Conservation (phyloP, 2,888 invertebrate species). For the Microctonus hyperodae region DNA sequence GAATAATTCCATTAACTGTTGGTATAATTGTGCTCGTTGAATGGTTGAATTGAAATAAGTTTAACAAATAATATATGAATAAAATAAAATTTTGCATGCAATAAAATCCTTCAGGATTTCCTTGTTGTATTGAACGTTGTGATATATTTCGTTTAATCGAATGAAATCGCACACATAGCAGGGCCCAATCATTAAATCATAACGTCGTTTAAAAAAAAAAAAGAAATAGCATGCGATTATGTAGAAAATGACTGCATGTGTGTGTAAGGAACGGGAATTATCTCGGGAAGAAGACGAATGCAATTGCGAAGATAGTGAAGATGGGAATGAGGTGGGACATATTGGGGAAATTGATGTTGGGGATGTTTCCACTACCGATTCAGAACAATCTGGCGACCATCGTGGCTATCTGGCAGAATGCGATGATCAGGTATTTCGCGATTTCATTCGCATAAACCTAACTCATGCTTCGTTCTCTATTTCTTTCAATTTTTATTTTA, state of each 20-base stretch:
- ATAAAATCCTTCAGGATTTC: neutral
- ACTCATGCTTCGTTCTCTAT: slow-evolving; percentile 19
- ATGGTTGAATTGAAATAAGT: neutral
- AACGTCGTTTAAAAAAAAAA: slow-evolving; percentile 6
- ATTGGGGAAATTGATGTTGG: slow-evolving; percentile 53
- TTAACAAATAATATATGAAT: neutral
- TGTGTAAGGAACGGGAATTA: slow-evolving; percentile 62
- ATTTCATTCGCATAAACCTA: slow-evolving; percentile 25
- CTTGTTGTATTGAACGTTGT: neutral
- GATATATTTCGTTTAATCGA: neutral
- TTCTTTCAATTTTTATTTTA: neutral
- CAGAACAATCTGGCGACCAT: slow-evolving; percentile 56
- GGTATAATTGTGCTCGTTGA: neutral
- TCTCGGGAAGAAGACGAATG: slow-evolving; percentile 63
- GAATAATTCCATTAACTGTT: neutral
- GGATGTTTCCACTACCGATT: slow-evolving; percentile 51
- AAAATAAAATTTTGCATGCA: neutral
- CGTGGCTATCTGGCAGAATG: slow-evolving; percentile 57
- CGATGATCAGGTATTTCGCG: slow-evolving; percentile 58
- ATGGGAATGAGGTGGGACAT: slow-evolving; percentile 38
- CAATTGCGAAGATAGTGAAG: slow-evolving; percentile 54
- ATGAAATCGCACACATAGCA: neutral
- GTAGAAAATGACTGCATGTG: slow-evolving; percentile 60
- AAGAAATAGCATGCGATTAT: slow-evolving; percentile 45
- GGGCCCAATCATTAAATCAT: neutral